Conservation (phyloP, 2,113 vertebrate species). For the Ornithorhynchus anatinus region DNA sequence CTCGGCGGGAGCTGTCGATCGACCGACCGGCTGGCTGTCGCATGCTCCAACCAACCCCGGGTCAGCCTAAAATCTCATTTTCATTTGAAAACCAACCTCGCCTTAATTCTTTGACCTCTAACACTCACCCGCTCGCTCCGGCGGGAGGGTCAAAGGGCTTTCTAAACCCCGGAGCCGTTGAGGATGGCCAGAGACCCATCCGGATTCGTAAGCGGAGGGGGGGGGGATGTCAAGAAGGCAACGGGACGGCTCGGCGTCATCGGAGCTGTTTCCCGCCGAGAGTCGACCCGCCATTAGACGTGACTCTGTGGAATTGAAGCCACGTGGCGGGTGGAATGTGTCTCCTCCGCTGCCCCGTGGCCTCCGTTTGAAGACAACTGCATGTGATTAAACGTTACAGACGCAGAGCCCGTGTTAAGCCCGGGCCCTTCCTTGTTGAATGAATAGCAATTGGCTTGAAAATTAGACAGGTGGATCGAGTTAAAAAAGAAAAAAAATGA, state of each 20-base stretch:
- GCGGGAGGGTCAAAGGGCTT: too few relatives aligned
- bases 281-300: constrained; percentile 27
- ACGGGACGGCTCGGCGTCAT: constrained; percentile 28
- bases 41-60: too few relatives aligned
- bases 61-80: too few relatives aligned
- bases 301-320: constrained; percentile 35
- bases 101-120: too few relatives aligned
- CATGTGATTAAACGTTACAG: constrained; percentile 38
- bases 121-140: too few relatives aligned
- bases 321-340: constrained; percentile 30
- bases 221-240: neutral
- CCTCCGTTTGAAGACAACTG: constrained; percentile 28
- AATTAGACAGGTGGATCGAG: constrained; percentile 47
- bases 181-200: neutral
- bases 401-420: constrained; percentile 33
- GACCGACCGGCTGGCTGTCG: too few relatives aligned
- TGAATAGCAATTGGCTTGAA: constrained; percentile 60
- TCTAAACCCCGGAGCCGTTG: constrained; percentile 15
- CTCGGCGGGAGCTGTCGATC: too few relatives aligned
- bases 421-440: constrained; percentile 45
- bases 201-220: constrained; percentile 7
- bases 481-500: constrained; percentile 1
- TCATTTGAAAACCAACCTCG: too few relatives aligned
- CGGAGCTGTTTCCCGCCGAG: constrained; percentile 16
- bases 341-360: constrained; percentile 32